Evolutionary conservation across 2,888 invertebrate species (phyloP), one percentile per base, ranked within the genome.

Genomic region (Odiellus spinosus): DNA sequence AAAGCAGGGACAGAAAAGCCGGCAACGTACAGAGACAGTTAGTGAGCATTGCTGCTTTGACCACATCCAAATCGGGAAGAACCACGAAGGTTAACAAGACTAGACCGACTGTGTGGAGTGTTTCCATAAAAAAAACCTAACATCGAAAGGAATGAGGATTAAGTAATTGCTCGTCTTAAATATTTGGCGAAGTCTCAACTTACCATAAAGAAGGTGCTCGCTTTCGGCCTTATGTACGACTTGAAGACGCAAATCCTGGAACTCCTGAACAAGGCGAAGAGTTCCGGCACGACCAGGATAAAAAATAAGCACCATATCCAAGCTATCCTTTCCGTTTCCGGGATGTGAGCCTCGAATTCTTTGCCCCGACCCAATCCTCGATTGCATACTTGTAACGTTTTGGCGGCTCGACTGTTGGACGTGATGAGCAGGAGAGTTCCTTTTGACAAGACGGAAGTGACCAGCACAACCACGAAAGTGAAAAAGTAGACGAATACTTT

Each of bases 401-500:
- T 79, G 64, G 82, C 79, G 49, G 71, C 70, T 63, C 76, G 76
- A 53, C 88, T 71, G 69, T 88, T 87, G 58, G 87, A 87, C 47
- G 87, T 84, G 86, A 90, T 90, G 66, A 90, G 84, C 56, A 88
- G 75, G 54, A 88, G 73, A 49, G 48, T 47, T 15, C 49, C 49
- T 43, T 51, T 55, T 18, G 55, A 51, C 17, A 55, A 41, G 15
- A 53, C 42, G 2, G 48, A 51, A 12, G 46, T 42, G 40, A 46
- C 39, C 2, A 54, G 41, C 14, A 53, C 54, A 3, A 48, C 38
- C n/a, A 42, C 21, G 43, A 53, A 55, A 12, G 54, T 53, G 6
- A 54, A 18, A 2, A 48, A 20, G 34, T 54, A 53, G 12, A 50
- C 45, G 14, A 55, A 34, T 14, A 55, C 21, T 47, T 55, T 55